Evolutionary conservation across 2,113 vertebrate species (phyloP).

Genomic region (Scopus umbretta): DNA sequence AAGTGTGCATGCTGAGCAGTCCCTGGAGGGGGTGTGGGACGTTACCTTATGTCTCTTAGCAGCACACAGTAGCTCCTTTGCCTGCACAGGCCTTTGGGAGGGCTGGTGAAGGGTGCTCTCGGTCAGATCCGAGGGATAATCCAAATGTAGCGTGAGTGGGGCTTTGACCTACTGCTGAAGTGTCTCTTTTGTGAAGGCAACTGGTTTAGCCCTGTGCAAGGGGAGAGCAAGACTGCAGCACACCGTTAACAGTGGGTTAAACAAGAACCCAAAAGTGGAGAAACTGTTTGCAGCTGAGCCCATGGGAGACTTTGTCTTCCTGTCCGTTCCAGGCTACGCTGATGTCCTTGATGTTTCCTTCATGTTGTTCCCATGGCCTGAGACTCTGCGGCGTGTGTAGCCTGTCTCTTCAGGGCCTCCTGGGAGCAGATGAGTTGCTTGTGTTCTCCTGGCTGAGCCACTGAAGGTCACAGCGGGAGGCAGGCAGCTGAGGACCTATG

Average conservation of each 20-base stretch:
- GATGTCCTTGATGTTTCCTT: neutral
- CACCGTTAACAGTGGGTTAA: neutral
- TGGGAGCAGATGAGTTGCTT: constrained; percentile 15
- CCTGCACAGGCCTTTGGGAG: neutral
- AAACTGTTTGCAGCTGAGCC: neutral
- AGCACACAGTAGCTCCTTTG: neutral
- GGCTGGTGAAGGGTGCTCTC: neutral
- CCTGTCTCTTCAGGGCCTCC: constrained; percentile 30
- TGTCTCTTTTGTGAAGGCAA: neutral
- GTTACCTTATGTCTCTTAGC: neutral
- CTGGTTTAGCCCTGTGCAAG: neutral
- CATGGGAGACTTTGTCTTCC: constrained; percentile 2
- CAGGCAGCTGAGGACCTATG: neutral
- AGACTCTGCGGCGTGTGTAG: constrained; percentile 59
- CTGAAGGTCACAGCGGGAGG: neutral
- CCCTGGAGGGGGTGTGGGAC: neutral
- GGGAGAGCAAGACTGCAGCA: neutral
- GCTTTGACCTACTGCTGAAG: neutral
- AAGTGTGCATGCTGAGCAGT: neutral
- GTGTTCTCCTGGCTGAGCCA: constrained; percentile 10
- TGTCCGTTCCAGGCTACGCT: neutral
- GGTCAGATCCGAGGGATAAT: neutral
- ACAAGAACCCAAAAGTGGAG: neutral
- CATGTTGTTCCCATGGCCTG: constrained; percentile 70
- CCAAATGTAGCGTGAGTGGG: neutral